phyloP scores from a whole-genome alignment of 2,888 invertebrate genomes.

The Deroplatys truncata region DNA sequence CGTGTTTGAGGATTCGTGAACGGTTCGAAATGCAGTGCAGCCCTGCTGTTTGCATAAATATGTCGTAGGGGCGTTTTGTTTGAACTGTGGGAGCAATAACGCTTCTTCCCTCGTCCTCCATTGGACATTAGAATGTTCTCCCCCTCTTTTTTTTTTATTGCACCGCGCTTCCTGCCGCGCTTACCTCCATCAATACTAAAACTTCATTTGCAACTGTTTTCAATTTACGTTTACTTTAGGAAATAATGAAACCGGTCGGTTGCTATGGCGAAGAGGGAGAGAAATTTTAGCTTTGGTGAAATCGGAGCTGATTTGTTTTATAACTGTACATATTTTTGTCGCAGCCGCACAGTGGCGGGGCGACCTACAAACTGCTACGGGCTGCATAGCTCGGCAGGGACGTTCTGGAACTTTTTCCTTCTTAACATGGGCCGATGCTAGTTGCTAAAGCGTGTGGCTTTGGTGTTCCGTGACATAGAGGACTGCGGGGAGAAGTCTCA shows the following conservation, averaged over 20 bases:
- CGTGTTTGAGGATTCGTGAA: not conserved
- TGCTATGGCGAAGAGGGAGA: not conserved
- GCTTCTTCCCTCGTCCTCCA: not conserved
- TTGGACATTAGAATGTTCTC: not conserved
- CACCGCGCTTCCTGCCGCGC: not conserved
- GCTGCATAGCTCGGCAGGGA: no score
- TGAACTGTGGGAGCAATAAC: not conserved
- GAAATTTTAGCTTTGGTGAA: slow-evolving; percentile 1
- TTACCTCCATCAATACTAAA: slow-evolving; percentile 1
- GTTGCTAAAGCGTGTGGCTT: no score
- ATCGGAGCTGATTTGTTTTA: slow-evolving; percentile 19
- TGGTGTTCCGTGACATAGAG: no score
- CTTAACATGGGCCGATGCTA: no score
- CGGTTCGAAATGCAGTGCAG: not conserved
- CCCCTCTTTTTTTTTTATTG: not conserved
- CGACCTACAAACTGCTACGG: not conserved
- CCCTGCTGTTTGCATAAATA: not conserved
- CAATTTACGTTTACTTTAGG: slow-evolving; percentile 19
- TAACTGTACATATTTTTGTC: not conserved
- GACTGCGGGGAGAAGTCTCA: no score
- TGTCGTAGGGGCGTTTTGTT: not conserved
- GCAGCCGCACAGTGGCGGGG: not conserved
- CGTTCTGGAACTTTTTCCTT: no score
- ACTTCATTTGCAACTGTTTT: slow-evolving; percentile 19
- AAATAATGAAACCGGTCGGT: not conserved